Evolutionary conservation across 1,140 invertebrate genomes (phyloP), one percentile per base, ranked within the genome.

Genomic region (Anadara kagoshimensis): DNA sequence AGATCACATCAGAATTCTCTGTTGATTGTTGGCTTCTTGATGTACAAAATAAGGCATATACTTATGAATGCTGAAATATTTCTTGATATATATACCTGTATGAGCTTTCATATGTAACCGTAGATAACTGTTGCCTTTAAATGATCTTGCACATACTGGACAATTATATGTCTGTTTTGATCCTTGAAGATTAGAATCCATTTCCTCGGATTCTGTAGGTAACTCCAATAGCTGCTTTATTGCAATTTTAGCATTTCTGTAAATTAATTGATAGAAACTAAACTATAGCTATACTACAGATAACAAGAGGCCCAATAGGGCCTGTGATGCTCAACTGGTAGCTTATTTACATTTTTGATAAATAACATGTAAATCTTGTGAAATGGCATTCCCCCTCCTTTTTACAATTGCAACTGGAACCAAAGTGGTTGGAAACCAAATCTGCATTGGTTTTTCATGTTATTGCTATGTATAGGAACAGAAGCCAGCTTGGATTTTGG

Each of bases 21-120:
- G n/a, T n/a, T n/a, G n/a, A n/a, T n/a, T n/a, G n/a, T n/a, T n/a
- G n/a, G n/a, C n/a, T n/a, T n/a, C n/a, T n/a, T n/a, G 14, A 24
- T 22, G 14, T 56, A 20, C 54, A 56, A 29, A 22, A 22, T 14
- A 26, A 26, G 20, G 24, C n/a, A 56, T 16, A 20, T 16, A 16
- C 16, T 20, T 20, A 54, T 29, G 24, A 26, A n/a, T 18, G 10
- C 10, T 26, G 10, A 57, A 12, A 26, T 26, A 10, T 29, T 3
- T 12, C 16, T 29, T 5, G 5, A 36, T 18, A 44, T 4, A 2
- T 49, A 24, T 65, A 87, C 87, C 87, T 79, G 82, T 86, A 62
- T 89, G 87, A 54, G 75, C 82, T 53, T 81, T 79, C 81, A 89
- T 84, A 75, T 89, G 87, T 16, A 86, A 78, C 62, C 74, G 72